Evolutionary conservation across 2,888 invertebrate species (phyloP), one percentile per base, ranked within the genome.

Genomic region (Monochamus alternatus): DNA sequence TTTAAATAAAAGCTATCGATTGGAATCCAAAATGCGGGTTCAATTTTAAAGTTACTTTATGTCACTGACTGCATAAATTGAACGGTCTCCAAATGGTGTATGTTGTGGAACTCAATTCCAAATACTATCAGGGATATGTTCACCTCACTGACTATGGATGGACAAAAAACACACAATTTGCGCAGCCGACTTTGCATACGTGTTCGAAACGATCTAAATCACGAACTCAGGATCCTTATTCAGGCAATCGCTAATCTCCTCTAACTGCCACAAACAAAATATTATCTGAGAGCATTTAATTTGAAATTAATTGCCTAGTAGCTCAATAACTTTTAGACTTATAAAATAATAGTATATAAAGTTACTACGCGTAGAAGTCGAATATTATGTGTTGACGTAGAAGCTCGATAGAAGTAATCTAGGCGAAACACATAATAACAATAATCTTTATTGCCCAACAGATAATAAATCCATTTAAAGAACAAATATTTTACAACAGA

Each of bases 141-240:
- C 68, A 68, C 68, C 68, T 68, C 58, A 68, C 68, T 68, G 68
- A 55, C 68, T 68, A 55, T 68, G 47, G 64, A 44, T 30, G 67
- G 65, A 74, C 43, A 76, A 74, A 76, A 74, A 74, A 67, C 55
- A 32, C 59, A 43, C 58, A 63, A 75, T 75, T 68, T 75, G 75
- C 51, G 73, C 72, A 73, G 63, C 72, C 66, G 75, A 72, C 75
- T 66, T 72, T 60, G 66, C 44, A 66, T 72, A 47, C 38, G 55
- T 70, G 47, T 63, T 68, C 38, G 55, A 44, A 72, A 72, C 52
- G 62, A 62, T n/a, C 75, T 55, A 47, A 63, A 72, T 63, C 55
- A 63, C 52, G 58, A 44, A 63, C 68, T 31, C 60, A 66, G 70
- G 72, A 72, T 72, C 67, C 67, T 75, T 75, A 75, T 75, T 62